Evolutionary conservation across 1,140 invertebrate genomes (phyloP).

Genomic region (Littorina saxatilis): DNA sequence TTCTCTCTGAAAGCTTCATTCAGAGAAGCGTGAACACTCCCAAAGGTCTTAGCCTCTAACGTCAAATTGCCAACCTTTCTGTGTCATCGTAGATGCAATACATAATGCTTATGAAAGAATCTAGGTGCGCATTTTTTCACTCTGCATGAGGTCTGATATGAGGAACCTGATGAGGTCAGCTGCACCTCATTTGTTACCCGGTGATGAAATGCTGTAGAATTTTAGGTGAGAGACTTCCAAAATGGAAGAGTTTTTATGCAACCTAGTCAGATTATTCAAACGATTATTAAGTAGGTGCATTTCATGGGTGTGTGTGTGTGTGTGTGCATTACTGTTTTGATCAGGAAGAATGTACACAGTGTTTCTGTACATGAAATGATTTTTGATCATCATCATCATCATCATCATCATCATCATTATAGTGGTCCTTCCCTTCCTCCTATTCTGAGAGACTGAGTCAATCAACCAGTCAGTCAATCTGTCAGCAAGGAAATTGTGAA

Average conservation of each 20-base stretch:
- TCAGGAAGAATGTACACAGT: not conserved
- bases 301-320: constrained; percentile 15
- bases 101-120: too few species aligned
- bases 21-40: too few species aligned
- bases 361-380: too few species aligned
- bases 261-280: too few species aligned
- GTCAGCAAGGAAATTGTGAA: too few species aligned
- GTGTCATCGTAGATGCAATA: not conserved
- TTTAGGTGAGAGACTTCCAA: not conserved
- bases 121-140: not conserved
- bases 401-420: constrained; percentile 12
- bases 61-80: not conserved
- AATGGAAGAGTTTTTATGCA: too few species aligned
- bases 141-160: not conserved
- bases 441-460: too few species aligned
- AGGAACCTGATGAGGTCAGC: not conserved
- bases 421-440: too few species aligned
- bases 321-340: not conserved
- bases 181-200: not conserved
- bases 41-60: too few species aligned
- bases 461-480: too few species aligned
- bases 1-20: too few species aligned
- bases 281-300: too few species aligned
- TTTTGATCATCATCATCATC: constrained; percentile 9
- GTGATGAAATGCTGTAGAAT: not conserved